phyloP scores from a whole-genome alignment of 2,888 invertebrate genomes.

The Rotaria sp. region DNA sequence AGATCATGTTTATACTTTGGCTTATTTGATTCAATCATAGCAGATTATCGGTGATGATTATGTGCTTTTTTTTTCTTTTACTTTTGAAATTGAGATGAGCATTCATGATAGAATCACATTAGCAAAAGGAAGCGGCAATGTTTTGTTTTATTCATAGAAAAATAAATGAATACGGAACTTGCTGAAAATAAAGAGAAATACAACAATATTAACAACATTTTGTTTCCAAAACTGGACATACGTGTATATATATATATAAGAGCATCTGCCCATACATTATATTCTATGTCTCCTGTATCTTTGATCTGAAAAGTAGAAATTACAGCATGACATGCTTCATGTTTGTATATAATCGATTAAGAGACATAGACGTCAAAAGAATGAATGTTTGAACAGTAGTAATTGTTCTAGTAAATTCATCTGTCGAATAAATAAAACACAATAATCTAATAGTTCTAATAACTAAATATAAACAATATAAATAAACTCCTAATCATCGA shows the following conservation, averaged over 20 bases:
- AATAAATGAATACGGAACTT: neutral
- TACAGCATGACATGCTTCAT: neutral
- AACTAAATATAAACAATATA: too few species aligned
- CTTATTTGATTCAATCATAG: neutral
- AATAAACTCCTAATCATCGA: too few species aligned
- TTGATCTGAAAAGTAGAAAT: neutral
- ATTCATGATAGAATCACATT: conserved; percentile 1
- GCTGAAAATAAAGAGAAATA: neutral
- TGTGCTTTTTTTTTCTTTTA: neutral
- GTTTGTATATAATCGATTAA: neutral
- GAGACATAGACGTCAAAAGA: neutral
- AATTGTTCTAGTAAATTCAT: neutral
- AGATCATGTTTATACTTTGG: neutral
- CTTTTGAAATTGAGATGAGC: conserved; percentile 2
- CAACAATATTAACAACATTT: neutral
- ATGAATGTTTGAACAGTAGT: neutral
- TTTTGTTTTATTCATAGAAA: neutral
- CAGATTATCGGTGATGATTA: neutral
- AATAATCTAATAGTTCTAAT: neutral
- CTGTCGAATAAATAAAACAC: neutral
- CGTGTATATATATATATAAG: neutral
- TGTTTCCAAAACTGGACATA: neutral
- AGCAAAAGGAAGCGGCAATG: neutral
- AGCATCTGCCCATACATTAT: neutral
- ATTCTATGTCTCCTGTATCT: neutral